A percentile compares a stretch with the other conserved stretches of the same genome.
Conservation (phyloP, 1,140 invertebrate species). For the Ips typographus region DNA sequence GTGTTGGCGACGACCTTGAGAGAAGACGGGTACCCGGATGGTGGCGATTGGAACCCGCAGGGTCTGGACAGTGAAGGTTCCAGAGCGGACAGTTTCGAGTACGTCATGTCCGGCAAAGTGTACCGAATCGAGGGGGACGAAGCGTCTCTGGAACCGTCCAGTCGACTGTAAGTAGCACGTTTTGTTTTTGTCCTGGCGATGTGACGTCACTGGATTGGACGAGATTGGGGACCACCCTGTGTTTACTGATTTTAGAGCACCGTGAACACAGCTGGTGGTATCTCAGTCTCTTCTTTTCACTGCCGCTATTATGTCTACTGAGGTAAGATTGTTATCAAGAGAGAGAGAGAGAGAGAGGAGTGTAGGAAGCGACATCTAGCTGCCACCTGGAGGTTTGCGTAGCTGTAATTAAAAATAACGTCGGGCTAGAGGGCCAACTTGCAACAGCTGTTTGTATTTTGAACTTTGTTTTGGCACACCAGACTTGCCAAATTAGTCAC, state of each 20-base stretch:
- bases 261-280: constrained; percentile 99
- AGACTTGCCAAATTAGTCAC: too few relatives aligned
- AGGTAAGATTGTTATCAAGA: too few relatives aligned
- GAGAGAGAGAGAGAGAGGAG: neutral
- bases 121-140: constrained; percentile 98
- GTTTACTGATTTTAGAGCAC: constrained; percentile 78
- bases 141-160: constrained; percentile 80
- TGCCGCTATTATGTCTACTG: constrained; percentile 33
- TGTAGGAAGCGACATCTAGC: neutral
- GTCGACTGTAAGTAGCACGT: constrained; percentile 70
- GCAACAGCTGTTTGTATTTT: too few relatives aligned
- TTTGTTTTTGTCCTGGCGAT: neutral
- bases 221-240: constrained; percentile 87
- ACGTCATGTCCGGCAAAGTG: constrained; percentile 99
- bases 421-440: too few relatives aligned
- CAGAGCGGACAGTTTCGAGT: constrained; percentile 95
- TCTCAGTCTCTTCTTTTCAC: constrained; percentile 75
- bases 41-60: constrained; percentile 88
- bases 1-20: constrained; percentile 92
- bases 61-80: constrained; percentile 79
- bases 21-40: constrained; percentile 95
- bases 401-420: too few relatives aligned
- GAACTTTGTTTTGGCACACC: too few relatives aligned
- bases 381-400: neutral
- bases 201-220: constrained; percentile 31